These are phyloP conservation scores for Trichomycterus rosablanca DNA, from an alignment of 2,113 vertebrate genomes.

Conservation along the genomic window DNA sequence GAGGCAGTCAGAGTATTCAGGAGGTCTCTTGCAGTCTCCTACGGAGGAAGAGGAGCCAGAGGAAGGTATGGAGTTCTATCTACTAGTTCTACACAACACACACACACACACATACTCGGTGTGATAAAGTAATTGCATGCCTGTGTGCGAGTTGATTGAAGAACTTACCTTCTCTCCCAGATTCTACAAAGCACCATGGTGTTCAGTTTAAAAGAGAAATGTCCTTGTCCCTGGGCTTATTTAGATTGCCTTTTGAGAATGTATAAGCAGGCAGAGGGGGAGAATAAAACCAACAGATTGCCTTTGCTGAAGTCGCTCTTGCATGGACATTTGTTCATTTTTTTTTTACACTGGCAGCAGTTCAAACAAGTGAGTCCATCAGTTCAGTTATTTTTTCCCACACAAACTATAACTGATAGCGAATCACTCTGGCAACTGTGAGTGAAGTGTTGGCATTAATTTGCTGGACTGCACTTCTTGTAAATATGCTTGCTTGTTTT, in stretches of 20 bases:
- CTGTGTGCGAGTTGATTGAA: no score
- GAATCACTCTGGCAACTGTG: slow-evolving; percentile 26
- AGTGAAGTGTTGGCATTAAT: slow-evolving; percentile 42
- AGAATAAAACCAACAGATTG: slow-evolving; percentile 28
- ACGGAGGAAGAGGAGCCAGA: slow-evolving; percentile 88
- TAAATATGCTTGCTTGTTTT: no score
- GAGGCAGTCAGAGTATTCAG: slow-evolving; percentile 77
- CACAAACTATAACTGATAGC: neutral
- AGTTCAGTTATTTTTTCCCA: slow-evolving; percentile 24
- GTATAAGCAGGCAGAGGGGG: slow-evolving; percentile 10
- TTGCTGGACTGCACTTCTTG: slow-evolving; percentile 20
- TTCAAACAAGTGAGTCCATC: slow-evolving; percentile 33
- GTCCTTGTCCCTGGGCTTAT: slow-evolving; percentile 13
- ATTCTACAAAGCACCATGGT: slow-evolving; percentile 7
- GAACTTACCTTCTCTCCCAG: slow-evolving; percentile 11
- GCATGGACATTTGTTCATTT: slow-evolving; percentile 30
- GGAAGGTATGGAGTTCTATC: slow-evolving; percentile 78
- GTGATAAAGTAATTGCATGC: slow-evolving; percentile 17
- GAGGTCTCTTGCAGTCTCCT: slow-evolving; percentile 66
- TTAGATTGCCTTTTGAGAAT: slow-evolving; percentile 25
- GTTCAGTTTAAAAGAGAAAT: slow-evolving; percentile 29
- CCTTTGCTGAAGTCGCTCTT: slow-evolving; percentile 8
- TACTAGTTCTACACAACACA: neutral
- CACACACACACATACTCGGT: neutral
- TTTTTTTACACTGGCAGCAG: slow-evolving; percentile 12